These are phyloP conservation scores for Dolichoris vasculosae DNA, from an alignment of 1,140 invertebrate genomes.

Conservation along the genomic window DNA sequence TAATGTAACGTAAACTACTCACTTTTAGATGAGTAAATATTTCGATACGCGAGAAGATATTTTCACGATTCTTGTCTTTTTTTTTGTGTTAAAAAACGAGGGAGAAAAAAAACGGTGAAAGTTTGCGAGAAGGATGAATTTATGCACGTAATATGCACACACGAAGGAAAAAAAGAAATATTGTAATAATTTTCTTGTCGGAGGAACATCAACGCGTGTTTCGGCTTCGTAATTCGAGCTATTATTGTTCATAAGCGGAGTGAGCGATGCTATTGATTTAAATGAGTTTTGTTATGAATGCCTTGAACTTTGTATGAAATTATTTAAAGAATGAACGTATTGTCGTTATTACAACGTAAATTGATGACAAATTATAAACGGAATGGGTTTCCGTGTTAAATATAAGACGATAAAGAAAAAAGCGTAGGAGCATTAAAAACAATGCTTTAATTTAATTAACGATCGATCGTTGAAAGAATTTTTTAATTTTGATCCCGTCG, in stretches of 20 bases:
- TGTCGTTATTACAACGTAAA: neutral
- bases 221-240: conserved; percentile 12
- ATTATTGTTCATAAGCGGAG: neutral
- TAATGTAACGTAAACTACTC: neutral
- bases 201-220: neutral
- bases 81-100: neutral
- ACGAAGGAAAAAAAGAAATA: neutral
- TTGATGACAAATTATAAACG: neutral
- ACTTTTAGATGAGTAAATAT: neutral
- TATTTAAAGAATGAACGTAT: neutral
- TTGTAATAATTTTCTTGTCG: neutral
- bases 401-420: neutral
- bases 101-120: neutral
- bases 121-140: neutral
- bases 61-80: neutral
- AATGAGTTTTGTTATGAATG: neutral
- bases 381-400: neutral
- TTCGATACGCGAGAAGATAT: neutral
- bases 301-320: neutral
- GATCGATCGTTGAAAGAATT: neutral
- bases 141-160: neutral
- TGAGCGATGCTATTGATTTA: conserved; percentile 26
- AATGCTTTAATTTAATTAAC: neutral
- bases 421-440: neutral
- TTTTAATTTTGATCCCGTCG: neutral